Base-by-base conservation (phyloP, 2,888 invertebrate genomes). In the Quadroppia sp. region DNA sequence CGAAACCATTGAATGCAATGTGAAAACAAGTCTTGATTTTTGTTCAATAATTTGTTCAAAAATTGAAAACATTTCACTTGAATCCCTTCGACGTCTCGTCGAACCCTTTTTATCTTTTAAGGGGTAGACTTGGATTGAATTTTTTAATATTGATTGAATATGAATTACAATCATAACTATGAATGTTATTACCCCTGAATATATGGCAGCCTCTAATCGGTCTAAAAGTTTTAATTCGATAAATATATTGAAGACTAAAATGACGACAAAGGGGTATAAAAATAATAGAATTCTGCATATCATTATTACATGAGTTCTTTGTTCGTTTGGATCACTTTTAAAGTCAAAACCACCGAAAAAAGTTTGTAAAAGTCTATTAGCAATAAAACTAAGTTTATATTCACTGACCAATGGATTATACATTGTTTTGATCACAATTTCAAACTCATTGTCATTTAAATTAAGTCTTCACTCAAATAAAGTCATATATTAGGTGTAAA, bases 351-450 rank as follows among this genome's bases (percentile, higher is more conserved):
- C 73, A 32, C 73, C 73, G 48, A 73, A 48, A 17, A 73, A 69
- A n/a, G 73, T 73, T n/a, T 70, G 50, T 9, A 59, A 45, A 25
- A 73, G 64, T 48, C 73, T 56, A 36, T 73, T 32, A 36, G 45
- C 20, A 17, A 73, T 73, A 48, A 73, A 73, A 32, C 45, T 36
- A 1, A 73, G 15, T 50, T 73, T 73, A 40, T 73, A 73, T 45
- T 67, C 73, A 59, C 69, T 73, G 30, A 73, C 67, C n/a, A 73
- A 40, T 23, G 73, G 67, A 28, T 67, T 73, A 59, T 73, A 67
- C 73, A 73, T 73, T 42, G 25, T 53, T 32, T 40, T 9, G 13
- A 9, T 40, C 13, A 9, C 13, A 40, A 40, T 40, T n/a, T n/a
- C n/a, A n/a, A n/a, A n/a, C n/a, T n/a, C n/a, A n/a, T 36, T 36